Conservation (phyloP, 2,888 invertebrate species). For the Drosophila antonietae region DNA sequence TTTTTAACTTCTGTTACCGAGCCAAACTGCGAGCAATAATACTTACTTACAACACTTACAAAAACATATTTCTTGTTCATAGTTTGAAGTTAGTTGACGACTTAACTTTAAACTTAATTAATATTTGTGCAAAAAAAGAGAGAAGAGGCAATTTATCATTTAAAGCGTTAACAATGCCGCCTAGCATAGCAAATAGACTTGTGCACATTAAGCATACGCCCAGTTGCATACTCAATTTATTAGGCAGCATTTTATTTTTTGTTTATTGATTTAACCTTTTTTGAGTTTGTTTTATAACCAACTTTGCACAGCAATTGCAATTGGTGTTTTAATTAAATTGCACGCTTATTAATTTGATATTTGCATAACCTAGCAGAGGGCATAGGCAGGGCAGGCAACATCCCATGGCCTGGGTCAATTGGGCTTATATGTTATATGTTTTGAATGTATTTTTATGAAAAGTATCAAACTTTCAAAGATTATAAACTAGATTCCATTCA, state of each 20-base stretch:
- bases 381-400: neutral
- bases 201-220: constrained; percentile 46
- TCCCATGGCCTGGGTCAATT: neutral
- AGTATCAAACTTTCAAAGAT: neutral
- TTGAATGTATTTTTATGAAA: neutral
- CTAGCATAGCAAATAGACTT: neutral
- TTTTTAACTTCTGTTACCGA: constrained; percentile 19
- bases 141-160: neutral
- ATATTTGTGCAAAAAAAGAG: neutral
- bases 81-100: neutral
- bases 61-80: neutral
- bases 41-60: constrained; percentile 44
- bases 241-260: constrained; percentile 8
- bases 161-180: constrained; percentile 1
- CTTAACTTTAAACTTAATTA: neutral
- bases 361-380: constrained; percentile 9
- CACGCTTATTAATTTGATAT: neutral
- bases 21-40: constrained; percentile 61
- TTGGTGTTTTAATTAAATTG: neutral
- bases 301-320: neutral
- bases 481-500: neutral
- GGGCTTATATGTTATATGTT: neutral
- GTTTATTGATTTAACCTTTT: neutral
- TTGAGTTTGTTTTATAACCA: constrained; percentile 36
- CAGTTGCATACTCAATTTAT: constrained; percentile 19